phyloP scores from a whole-genome alignment of 2,888 invertebrate species.

The Dynastes maya region DNA sequence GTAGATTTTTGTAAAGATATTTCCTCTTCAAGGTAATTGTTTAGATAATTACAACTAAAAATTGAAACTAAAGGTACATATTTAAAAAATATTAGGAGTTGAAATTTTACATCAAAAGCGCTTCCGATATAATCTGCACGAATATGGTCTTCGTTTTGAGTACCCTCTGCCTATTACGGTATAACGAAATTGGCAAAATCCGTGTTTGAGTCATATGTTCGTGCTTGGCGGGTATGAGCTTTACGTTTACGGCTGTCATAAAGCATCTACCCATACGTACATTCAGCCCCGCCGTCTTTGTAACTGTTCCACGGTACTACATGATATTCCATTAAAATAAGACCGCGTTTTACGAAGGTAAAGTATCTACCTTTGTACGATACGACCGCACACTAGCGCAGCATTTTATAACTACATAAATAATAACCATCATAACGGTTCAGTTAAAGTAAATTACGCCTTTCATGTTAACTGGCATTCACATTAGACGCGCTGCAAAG shows the following conservation, averaged over 20 bases:
- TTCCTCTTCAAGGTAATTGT: too few relatives aligned
- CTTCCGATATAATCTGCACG: too few relatives aligned
- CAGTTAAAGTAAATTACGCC: conserved; percentile 14
- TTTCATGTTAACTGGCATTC: conserved; percentile 28
- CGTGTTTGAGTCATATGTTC: not conserved
- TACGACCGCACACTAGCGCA: not conserved
- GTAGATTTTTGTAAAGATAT: too few relatives aligned
- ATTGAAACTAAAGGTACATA: too few relatives aligned
- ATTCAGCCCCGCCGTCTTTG: not conserved
- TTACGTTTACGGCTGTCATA: conserved; percentile 1
- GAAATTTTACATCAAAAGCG: too few relatives aligned
- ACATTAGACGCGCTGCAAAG: not conserved
- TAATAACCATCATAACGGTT: conserved; percentile 24
- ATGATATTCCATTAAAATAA: conserved; percentile 10
- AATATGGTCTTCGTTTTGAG: too few relatives aligned
- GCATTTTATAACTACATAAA: conserved; percentile 28
- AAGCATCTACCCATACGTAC: not conserved
- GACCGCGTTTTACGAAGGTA: not conserved
- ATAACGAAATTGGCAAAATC: too few relatives aligned
- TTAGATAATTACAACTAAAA: too few relatives aligned
- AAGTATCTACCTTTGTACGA: not conserved
- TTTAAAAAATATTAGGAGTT: too few relatives aligned
- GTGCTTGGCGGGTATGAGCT: not conserved
- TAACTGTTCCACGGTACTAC: not conserved
- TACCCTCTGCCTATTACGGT: too few relatives aligned